Percentiles rank a stretch among this genome's conserved stretches.
phyloP scores from a whole-genome alignment of 2,113 vertebrate genomes.

The Caranx ignobilis region DNA sequence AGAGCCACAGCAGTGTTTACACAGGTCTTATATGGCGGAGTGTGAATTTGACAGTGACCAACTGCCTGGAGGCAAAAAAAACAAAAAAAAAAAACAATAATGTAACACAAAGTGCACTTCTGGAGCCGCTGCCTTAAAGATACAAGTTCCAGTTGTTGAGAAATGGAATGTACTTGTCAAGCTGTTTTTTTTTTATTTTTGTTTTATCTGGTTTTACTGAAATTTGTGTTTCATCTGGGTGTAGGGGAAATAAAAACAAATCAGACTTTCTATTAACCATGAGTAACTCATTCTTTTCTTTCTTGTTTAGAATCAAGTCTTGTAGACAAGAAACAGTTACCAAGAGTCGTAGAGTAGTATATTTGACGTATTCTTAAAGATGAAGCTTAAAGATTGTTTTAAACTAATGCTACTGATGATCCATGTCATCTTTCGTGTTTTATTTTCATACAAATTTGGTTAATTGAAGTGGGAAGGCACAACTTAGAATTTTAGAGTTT shows the following conservation, averaged over 20 bases:
- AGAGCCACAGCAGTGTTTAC: slow-evolving; percentile 55
- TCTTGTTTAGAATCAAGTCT: slow-evolving; percentile 62
- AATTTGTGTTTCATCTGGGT: slow-evolving; percentile 72
- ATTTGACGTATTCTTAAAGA: too few species aligned
- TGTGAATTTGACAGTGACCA: slow-evolving; percentile 50
- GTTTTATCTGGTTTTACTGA: slow-evolving; percentile 69
- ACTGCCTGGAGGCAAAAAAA: slow-evolving; percentile 30
- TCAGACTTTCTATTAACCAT: slow-evolving; percentile 83
- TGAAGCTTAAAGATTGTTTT: too few species aligned
- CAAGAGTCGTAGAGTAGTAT: background rate
- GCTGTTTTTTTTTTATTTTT: slow-evolving; percentile 68
- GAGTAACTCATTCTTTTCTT: slow-evolving; percentile 68
- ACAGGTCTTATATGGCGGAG: slow-evolving; percentile 31
- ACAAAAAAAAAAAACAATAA: slow-evolving; percentile 19
- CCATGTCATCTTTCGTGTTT: too few species aligned
- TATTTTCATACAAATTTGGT: too few species aligned
- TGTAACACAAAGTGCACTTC: slow-evolving; percentile 75
- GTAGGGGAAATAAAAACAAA: slow-evolving; percentile 77
- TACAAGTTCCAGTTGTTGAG: slow-evolving; percentile 61
- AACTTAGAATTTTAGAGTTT: too few species aligned
- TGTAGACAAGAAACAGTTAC: background rate
- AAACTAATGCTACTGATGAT: too few species aligned
- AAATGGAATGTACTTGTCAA: slow-evolving; percentile 79
- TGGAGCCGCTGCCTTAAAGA: slow-evolving; percentile 68
- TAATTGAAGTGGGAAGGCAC: too few species aligned